A percentile compares a stretch with the other conserved stretches of the same genome.
These are phyloP conservation scores for Reticulitermes speratus DNA, from an alignment of 1,140 invertebrate genomes.

Conservation along the genomic window DNA sequence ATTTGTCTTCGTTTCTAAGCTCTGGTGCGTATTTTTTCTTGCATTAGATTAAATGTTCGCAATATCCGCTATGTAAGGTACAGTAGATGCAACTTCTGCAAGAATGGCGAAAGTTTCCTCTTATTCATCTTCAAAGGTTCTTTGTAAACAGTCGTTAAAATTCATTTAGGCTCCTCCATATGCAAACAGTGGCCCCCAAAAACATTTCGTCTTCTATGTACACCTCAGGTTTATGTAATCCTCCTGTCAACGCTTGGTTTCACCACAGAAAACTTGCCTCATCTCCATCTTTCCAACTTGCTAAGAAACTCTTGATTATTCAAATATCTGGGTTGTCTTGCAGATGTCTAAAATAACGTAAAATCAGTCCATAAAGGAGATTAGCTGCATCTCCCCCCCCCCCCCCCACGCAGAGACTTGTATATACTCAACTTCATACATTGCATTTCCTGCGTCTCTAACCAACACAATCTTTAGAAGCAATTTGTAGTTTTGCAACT, in stretches of 20 bases:
- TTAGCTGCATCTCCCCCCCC: neutral
- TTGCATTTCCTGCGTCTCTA: neutral
- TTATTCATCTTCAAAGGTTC: neutral
- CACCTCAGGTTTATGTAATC: neutral
- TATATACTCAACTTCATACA: neutral
- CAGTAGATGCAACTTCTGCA: neutral
- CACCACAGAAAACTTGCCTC: neutral
- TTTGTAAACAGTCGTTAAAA: conserved; percentile 17
- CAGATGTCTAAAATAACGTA: conserved; percentile 7
- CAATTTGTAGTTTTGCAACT: neutral
- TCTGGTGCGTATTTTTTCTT: neutral
- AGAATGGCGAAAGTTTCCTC: neutral
- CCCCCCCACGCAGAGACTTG: neutral
- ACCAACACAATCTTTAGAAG: neutral
- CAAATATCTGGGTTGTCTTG: neutral
- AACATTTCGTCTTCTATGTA: conserved; percentile 2
- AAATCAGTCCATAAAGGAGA: conserved; percentile 1
- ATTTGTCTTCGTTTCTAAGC: too few species aligned
- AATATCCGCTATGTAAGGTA: neutral
- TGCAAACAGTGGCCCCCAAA: neutral
- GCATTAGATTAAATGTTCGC: neutral
- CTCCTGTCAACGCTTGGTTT: neutral
- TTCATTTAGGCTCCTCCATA: conserved; percentile 15
- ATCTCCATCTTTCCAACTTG: neutral
- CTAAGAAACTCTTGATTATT: conserved; percentile 11